Base-by-base conservation (phyloP, 2,888 invertebrate species). In the Papilio demoleus region DNA sequence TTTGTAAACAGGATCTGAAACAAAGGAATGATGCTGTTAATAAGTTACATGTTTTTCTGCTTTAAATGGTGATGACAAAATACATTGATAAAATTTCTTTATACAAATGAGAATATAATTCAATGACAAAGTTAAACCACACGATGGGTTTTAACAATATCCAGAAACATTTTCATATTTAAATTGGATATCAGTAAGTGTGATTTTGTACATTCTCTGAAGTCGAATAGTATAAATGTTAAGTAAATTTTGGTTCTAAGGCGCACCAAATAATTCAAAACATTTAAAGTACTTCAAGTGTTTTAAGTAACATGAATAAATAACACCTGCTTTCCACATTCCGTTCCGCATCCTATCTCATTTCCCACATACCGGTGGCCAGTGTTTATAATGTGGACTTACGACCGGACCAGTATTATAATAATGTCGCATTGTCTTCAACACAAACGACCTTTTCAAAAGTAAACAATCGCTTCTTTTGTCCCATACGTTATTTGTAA, bases 1-100 rank as follows among this genome's bases (percentile, higher is more conserved):
- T 73, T 76, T 72, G 71, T 72, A 74, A 74, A 73, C 72, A 72
- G 72, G 79, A 83, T 83, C 87, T 88, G 85, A 66, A 88, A 86
- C 76, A 76, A 81, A 76, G 75, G 74, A 76, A 79, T 38, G 5
- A 50, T 40, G 11, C 40, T 64, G 14, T 22, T 38, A 22, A 38
- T 31, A 31, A 31, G n/a, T n/a, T n/a, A 62, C 5, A 1, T 27
- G 31, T 31, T 3, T 14, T 31, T 24, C 11, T 3, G 17, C 14
- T 14, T n/a, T 12, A n/a, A n/a, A 53, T 53, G 17, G 9, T 17
- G 14, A 24, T 8, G 2, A n/a, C 4, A 27, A 14, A 17, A 56
- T 12, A 53, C 1, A n/a, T 2, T 9, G 53, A 22, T 31, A 17
- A 22, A n/a, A 22, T 11, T 45, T 19, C 9, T 45, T 45, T 45